Percentiles rank a stretch among this genome's conserved stretches.
Conservation (phyloP, 2,888 invertebrate species). For the Microplitis manilae region DNA sequence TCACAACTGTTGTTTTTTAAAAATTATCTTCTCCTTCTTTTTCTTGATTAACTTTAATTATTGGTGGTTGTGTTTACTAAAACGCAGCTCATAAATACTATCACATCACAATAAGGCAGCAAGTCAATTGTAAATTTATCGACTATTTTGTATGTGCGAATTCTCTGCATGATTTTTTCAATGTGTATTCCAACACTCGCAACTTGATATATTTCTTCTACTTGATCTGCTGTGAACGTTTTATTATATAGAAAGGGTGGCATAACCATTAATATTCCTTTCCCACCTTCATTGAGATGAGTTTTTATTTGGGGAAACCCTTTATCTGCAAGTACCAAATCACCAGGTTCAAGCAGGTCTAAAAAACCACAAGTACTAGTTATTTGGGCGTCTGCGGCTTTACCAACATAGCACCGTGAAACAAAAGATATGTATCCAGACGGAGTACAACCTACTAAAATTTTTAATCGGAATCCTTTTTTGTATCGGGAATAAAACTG, state of each 20-base stretch:
- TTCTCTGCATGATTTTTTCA: constrained; percentile 42
- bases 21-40: constrained; percentile 11
- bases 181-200: constrained; percentile 41
- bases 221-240: constrained; percentile 31
- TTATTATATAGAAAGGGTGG: constrained; percentile 36
- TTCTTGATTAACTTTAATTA: constrained; percentile 33
- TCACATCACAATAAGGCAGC: constrained; percentile 33
- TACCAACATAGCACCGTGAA: constrained; percentile 45
- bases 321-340: constrained; percentile 37
- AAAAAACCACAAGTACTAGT: constrained; percentile 36
- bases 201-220: constrained; percentile 36
- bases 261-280: constrained; percentile 31
- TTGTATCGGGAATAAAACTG: constrained; percentile 31
- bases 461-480: constrained; percentile 24
- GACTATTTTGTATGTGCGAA: constrained; percentile 37
- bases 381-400: constrained; percentile 48
- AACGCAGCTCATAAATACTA: constrained; percentile 44
- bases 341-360: constrained; percentile 37
- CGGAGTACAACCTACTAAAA: constrained; percentile 44
- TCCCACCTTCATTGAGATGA: constrained; percentile 11
- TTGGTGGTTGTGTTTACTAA: constrained; percentile 43
- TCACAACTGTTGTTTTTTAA: no score
- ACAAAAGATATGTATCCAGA: constrained; percentile 43
- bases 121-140: constrained; percentile 35
- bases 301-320: constrained; percentile 44